These are phyloP conservation scores for Deilephila elpenor DNA, from an alignment of 2,888 invertebrate species.

Conservation along the genomic window DNA sequence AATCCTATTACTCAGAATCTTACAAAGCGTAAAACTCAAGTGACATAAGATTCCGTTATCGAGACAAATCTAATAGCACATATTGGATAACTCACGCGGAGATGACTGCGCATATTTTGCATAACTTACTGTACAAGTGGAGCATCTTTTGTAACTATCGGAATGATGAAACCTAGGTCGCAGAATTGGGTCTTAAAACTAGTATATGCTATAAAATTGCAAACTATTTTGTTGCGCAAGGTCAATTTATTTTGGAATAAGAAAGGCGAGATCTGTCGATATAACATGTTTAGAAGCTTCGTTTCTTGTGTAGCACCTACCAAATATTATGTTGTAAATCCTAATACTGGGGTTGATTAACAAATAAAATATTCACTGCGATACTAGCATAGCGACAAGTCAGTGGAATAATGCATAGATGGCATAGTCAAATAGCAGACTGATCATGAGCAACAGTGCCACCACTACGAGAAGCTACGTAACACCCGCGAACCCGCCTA, in stretches of 20 bases:
- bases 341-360: too few species aligned
- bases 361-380: too few species aligned
- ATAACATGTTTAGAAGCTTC: neutral
- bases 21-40: neutral
- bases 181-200: constrained; percentile 13
- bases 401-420: too few species aligned
- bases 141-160: constrained; percentile 24
- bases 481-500: too few species aligned
- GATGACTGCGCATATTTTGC: constrained; percentile 25
- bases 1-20: too few species aligned
- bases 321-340: too few species aligned
- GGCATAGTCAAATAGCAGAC: too few species aligned
- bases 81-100: constrained; percentile 14
- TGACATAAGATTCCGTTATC: constrained; percentile 8
- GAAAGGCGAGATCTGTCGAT: neutral
- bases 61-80: neutral
- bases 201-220: constrained; percentile 9
- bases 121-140: constrained; percentile 22
- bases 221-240: constrained; percentile 11
- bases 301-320: too few species aligned
- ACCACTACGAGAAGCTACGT: too few species aligned
- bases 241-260: neutral
- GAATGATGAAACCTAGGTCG: constrained; percentile 14
- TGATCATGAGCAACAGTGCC: too few species aligned
- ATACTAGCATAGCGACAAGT: too few species aligned